These are phyloP conservation scores for Phrynosoma blainvillii DNA, from an alignment of 2,113 vertebrate species.

Conservation along the genomic window DNA sequence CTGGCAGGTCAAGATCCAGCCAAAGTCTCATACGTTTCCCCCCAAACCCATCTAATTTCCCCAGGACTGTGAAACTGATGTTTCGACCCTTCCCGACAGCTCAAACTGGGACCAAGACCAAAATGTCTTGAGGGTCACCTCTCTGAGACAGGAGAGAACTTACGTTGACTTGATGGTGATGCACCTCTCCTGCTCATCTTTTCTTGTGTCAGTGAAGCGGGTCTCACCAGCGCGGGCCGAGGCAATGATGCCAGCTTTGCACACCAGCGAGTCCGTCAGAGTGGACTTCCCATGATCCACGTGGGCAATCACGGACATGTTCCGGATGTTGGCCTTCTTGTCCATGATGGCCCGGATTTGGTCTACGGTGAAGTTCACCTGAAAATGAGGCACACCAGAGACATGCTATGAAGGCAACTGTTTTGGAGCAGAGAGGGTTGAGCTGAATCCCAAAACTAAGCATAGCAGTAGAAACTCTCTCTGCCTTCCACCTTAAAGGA, in stretches of 20 bases:
- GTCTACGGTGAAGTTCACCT: conserved; percentile 98
- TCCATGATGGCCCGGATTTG: conserved; percentile 99
- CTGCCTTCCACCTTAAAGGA: no score
- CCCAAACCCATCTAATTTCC: no score
- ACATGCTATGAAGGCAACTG: no score
- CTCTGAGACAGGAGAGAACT: conserved; percentile 52
- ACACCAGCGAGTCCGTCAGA: conserved; percentile 93
- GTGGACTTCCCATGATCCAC: conserved; percentile 97
- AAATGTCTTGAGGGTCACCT: no score
- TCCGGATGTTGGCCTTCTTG: conserved; percentile 98
- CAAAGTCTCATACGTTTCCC: no score
- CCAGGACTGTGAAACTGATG: no score
- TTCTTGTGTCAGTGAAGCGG: conserved; percentile 93
- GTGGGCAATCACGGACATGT: conserved; percentile 98
- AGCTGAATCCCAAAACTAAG: no score
- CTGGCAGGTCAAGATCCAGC: no score
- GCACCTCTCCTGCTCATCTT: conserved; percentile 96
- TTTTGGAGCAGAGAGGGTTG: no score
- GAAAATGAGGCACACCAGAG: fast-evolving
- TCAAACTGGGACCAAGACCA: no score
- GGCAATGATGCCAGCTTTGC: conserved; percentile 97
- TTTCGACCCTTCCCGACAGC: no score
- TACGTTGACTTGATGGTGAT: conserved; percentile 99
- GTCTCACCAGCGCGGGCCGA: conserved; percentile 92
- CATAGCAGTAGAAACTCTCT: no score